Conservation (phyloP, 2,888 invertebrate species). For the Acanthopleura granulata region DNA sequence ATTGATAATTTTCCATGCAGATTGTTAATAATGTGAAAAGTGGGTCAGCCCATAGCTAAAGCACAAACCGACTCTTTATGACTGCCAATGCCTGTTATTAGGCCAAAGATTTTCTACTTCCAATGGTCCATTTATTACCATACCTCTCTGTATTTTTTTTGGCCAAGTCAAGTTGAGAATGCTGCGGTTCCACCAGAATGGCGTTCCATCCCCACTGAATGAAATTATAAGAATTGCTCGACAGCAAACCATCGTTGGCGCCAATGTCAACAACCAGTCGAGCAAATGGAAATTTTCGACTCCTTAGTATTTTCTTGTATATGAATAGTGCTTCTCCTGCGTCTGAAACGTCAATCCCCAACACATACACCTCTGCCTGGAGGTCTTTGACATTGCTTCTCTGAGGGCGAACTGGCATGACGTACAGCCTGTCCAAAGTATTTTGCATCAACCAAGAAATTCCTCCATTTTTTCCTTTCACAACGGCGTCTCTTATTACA, state of each 20-base stretch:
- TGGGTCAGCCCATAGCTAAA: too few species aligned
- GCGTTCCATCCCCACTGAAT: slow-evolving; percentile 60
- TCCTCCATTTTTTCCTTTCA: slow-evolving; percentile 47
- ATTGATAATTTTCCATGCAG: too few species aligned
- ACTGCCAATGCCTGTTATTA: not conserved
- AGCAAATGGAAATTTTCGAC: slow-evolving; percentile 30
- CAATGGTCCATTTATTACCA: not conserved
- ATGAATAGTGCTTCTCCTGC: slow-evolving; percentile 50
- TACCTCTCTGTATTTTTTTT: slow-evolving; percentile 45
- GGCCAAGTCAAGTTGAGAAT: slow-evolving; percentile 42
- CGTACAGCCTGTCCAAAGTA: slow-evolving; percentile 46
- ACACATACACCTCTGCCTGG: slow-evolving; percentile 15
- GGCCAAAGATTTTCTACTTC: not conserved
- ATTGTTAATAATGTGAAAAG: too few species aligned
- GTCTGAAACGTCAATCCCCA: slow-evolving; percentile 54
- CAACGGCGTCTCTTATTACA: slow-evolving; percentile 30
- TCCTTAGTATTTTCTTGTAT: slow-evolving; percentile 39
- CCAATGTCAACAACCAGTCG: slow-evolving; percentile 55
- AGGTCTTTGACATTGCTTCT: slow-evolving; percentile 16
- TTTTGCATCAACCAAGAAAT: slow-evolving; percentile 42
- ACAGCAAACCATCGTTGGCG: slow-evolving; percentile 57
- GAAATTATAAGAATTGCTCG: slow-evolving; percentile 59
- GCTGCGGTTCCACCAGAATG: slow-evolving; percentile 56
- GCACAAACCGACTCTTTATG: too few species aligned
- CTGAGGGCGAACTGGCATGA: slow-evolving; percentile 31